Percentiles rank a stretch among this genome's conserved stretches.
These are phyloP conservation scores for Aptenodytes patagonicus DNA, from an alignment of 2,113 vertebrate genomes.

Conservation along the genomic window DNA sequence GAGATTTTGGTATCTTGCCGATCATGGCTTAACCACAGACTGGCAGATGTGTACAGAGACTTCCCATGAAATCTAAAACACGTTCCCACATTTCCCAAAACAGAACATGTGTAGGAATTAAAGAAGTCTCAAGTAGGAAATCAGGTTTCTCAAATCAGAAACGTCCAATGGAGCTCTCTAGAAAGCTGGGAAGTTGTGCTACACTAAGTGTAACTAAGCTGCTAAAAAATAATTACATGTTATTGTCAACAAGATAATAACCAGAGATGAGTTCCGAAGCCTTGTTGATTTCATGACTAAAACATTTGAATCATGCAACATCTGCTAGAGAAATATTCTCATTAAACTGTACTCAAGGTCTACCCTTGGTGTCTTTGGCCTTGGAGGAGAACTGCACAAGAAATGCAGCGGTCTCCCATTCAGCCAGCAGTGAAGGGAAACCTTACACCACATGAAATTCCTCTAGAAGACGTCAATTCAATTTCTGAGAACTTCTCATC, in stretches of 20 bases:
- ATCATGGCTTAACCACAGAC: not conserved
- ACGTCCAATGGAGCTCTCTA: not conserved
- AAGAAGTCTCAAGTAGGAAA: not conserved
- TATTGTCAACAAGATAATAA: not conserved
- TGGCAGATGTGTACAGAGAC: not conserved
- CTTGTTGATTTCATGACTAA: not conserved
- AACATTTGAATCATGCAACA: not conserved
- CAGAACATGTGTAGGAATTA: not conserved
- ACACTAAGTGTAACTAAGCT: not conserved
- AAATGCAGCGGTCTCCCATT: not conserved
- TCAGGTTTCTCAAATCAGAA: not conserved
- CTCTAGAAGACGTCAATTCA: not conserved
- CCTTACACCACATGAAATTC: not conserved
- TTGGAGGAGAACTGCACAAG: not conserved
- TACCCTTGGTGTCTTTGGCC: not conserved
- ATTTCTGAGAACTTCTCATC: not conserved
- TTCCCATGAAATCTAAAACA: not conserved
- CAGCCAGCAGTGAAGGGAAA: not conserved
- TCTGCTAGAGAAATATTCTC: slow-evolving; percentile 3
- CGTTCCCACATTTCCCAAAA: not conserved
- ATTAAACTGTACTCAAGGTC: not conserved
- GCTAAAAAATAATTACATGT: not conserved
- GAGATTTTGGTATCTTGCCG: rapidly evolving
- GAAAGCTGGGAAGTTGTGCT: not conserved
- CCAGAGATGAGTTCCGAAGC: not conserved